These are phyloP conservation scores for Myocastor coypus DNA, from an alignment of 2,113 vertebrate species.

Conservation along the genomic window DNA sequence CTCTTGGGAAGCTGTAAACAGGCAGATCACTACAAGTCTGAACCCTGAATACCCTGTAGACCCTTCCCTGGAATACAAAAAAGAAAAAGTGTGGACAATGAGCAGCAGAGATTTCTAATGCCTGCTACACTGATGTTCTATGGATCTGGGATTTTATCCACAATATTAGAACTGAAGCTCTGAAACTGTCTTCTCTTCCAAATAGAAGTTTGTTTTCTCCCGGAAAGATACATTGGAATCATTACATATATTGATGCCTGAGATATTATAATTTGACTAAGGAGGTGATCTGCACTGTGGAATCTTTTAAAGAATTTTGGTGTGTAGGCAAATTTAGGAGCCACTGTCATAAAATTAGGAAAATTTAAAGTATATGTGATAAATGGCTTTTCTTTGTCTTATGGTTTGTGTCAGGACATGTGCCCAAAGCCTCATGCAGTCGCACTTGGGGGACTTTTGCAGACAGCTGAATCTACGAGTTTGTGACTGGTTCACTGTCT, in stretches of 20 bases:
- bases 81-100: not conserved
- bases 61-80: no score
- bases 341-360: not conserved
- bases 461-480: no score
- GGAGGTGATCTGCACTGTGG: not conserved
- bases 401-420: no score
- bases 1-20: no score
- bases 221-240: not conserved
- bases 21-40: no score
- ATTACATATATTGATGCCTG: not conserved
- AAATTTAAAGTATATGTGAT: not conserved
- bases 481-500: no score
- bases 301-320: constrained; percentile 48
- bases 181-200: not conserved
- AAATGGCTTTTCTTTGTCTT: constrained; percentile 39
- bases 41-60: no score
- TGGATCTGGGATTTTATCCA: not conserved
- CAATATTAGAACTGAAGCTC: constrained; percentile 4
- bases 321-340: not conserved
- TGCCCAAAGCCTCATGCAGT: no score
- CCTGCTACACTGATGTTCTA: constrained; percentile 33
- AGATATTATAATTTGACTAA: constrained; percentile 55
- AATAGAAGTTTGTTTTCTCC: not conserved
- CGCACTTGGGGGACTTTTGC: no score
- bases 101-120: not conserved